Conservation (phyloP, 2,888 invertebrate species). For the Tetranychus piercei region DNA sequence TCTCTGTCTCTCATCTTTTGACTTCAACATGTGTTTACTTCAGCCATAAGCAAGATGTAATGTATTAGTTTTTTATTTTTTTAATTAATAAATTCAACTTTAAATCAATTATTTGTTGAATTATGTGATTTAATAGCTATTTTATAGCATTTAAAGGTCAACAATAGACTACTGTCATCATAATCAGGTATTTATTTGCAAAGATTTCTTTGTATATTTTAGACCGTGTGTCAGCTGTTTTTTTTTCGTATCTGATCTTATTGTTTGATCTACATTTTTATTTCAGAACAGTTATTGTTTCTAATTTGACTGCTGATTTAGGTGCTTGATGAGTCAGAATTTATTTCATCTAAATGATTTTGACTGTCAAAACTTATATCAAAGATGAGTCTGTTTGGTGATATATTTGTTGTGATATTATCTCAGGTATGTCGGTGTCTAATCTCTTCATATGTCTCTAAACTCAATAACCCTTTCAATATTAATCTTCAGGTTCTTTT, state of each 20-base stretch:
- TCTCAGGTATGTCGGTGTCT: constrained; percentile 15
- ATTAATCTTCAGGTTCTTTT: constrained; percentile 52
- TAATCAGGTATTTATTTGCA: background rate
- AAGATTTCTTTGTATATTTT: background rate
- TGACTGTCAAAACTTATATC: background rate
- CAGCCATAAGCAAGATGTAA: too few species aligned
- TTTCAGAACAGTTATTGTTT: too few species aligned
- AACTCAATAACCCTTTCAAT: background rate
- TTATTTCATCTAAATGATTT: too few species aligned
- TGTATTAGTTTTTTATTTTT: background rate
- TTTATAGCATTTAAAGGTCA: background rate
- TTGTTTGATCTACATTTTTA: background rate
- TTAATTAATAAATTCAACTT: background rate
- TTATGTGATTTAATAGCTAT: background rate
- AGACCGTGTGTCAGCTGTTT: background rate
- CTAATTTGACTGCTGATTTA: too few species aligned
- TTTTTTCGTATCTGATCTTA: background rate
- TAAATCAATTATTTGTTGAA: background rate
- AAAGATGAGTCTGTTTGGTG: constrained; percentile 13
- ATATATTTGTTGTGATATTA: constrained; percentile 20
- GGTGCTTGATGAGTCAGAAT: too few species aligned
- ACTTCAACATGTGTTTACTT: too few species aligned
- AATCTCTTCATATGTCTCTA: background rate
- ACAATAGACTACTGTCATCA: background rate
- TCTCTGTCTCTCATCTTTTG: background rate